Evolutionary conservation across 2,113 vertebrate species (phyloP).

Genomic region (Notothenia rossii): DNA sequence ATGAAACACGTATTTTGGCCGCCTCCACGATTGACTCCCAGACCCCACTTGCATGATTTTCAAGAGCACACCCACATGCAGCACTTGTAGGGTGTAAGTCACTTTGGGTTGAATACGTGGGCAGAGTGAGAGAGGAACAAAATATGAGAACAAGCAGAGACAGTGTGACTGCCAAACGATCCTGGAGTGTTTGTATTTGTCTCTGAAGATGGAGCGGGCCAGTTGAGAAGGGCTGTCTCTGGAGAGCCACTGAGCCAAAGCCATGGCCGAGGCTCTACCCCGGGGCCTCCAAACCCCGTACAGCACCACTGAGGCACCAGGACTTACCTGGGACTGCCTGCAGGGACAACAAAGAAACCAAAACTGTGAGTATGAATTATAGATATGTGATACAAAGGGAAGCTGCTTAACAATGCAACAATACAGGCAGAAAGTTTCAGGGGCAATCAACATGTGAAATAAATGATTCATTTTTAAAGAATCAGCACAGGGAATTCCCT

Average conservation of each 20-base stretch:
- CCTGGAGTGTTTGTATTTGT: conserved; percentile 34
- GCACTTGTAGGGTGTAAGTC: conserved; percentile 50
- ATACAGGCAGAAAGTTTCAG: not conserved
- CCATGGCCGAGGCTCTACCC: conserved; percentile 48
- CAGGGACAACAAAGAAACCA: conserved; percentile 52
- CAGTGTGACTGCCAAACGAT: conserved; percentile 9
- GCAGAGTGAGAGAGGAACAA: conserved; percentile 44
- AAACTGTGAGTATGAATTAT: conserved; percentile 55
- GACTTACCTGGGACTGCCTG: conserved; percentile 54
- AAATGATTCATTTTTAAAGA: not conserved
- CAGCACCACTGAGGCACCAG: conserved; percentile 30
- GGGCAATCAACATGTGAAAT: conserved; percentile 27
- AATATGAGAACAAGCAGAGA: conserved; percentile 19
- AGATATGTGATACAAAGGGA: conserved; percentile 22
- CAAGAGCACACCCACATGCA: conserved; percentile 68
- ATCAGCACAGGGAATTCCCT: not conserved
- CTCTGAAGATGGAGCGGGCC: conserved; percentile 31
- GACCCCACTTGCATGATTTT: conserved; percentile 51
- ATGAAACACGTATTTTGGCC: conserved; percentile 62
- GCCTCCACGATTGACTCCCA: conserved; percentile 58
- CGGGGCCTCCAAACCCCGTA: conserved; percentile 18
- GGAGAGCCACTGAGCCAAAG: conserved; percentile 44
- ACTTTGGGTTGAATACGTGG: conserved; percentile 69
- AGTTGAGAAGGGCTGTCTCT: conserved; percentile 31
- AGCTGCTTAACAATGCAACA: conserved; percentile 22